Evolutionary conservation across 2,888 invertebrate species (phyloP), one percentile per base, ranked within the genome.

Genomic region (Drosophila prostipennis): DNA sequence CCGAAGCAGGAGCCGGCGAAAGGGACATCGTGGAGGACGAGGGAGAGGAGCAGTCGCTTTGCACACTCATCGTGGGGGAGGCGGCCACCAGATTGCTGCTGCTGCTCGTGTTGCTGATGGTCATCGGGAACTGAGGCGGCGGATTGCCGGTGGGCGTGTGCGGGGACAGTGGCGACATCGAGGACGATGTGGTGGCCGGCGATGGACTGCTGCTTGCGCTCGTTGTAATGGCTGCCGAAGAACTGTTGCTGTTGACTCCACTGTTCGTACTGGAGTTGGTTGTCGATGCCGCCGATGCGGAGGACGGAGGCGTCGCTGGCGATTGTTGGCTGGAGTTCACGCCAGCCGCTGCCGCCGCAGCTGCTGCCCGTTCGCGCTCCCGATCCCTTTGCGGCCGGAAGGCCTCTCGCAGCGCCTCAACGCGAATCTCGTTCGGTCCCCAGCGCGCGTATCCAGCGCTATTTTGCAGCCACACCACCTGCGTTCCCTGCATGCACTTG

Each of bases 391-490:
- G 96, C 55, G 97, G 97, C 80, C 97, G 93, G 93, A 97, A 98
- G 16, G 98, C 96, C 92, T 98, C 97, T 61, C 97, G 92, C 53
- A 98, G 92, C 6, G 96, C 95, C 91, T 98, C 97, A 6, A 98
- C 96, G 77, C 97, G 94, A 87, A 96, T 97, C 88, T 98, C 97
- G 3, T 97, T 97, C 59, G 98, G 98, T 45, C 97, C 97, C 98
- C 98, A 99, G 77, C 96, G 95, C 52, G 96, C 95, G 92, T 95
- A 95, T 2, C 99, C 98, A 1, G 97, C 95, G 78, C 96, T 95
- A 92, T 99, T 99, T 93, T 99, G 99, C 77, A 99, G 93, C 96
- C 99, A 98, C 68, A 98, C 96, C 56, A 98, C 96, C 80, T 98
- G 94, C 2, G 98, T 98, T 53, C 97, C 98, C 90, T 98, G 96